Evolutionary conservation across 2,888 invertebrate species (phyloP), one percentile per base, ranked within the genome.

Genomic region (Volucella zonaria): DNA sequence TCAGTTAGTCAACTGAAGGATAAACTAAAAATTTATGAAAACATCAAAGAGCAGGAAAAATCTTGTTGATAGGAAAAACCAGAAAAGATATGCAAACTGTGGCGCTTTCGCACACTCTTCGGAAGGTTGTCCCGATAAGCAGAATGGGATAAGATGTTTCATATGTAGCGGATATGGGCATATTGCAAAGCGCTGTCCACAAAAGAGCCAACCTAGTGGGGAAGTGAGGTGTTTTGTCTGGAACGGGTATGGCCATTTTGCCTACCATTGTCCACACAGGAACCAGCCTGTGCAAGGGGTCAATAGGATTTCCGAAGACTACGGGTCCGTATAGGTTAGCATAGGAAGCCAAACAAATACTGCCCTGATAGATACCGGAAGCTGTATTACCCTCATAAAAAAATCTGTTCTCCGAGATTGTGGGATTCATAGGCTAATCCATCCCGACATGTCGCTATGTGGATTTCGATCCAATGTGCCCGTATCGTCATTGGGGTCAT

Each of bases 131-230:
- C 23, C 23, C 2, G 15, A 64, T 9, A 11, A 15, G 47, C 11
- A 45, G 10, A 64, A 64, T 9, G 64, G 49, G 3, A 12, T 31
- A 12, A 45, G 47, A 18, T 64, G 64, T 12, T 64, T 64, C 12
- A 45, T 23, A 23, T 64, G 64, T 11, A 64, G 47, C 10, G 8
- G 31, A n/a, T 64, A 45, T 47, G 64, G 64, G 1, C 31, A 64
- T 10, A 49, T 45, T 12, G 12, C 1, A 43, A 43, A 12, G 2
- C 18, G 11, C 10, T 43, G 43, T 43, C 43, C 9, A 11, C 43
- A 43, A 43, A 43, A 9, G 43, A 43, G 12, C 9, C 43, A 9
- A 43, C 1, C 43, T 12, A 12, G 43, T 12, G 43, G 9, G 11
- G 43, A 43, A 11, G 43, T 43, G 6, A 43, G 2, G 43, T 12